Percentiles rank a stretch among this genome's conserved stretches.
Evolutionary conservation across 2,113 vertebrate genomes (phyloP).

Genomic region (Chiloscyllium plagiosum): DNA sequence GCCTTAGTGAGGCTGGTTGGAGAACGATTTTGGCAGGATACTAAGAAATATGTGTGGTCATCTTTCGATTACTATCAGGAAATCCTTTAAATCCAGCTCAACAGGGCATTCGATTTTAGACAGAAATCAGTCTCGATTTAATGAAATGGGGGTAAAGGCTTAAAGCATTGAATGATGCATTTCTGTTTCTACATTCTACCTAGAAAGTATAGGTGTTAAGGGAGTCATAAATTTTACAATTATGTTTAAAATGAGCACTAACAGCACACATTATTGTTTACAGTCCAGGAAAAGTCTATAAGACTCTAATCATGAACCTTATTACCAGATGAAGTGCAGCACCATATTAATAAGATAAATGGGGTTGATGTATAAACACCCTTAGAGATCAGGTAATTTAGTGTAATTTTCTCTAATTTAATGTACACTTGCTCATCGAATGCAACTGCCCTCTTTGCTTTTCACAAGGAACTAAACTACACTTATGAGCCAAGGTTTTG

Average conservation of each 20-base stretch:
- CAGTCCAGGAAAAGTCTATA: neutral
- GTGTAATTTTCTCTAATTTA: constrained; percentile 27
- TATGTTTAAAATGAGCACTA: neutral
- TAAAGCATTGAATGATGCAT: neutral
- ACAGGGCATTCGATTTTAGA: neutral
- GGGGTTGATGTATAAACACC: constrained; percentile 20
- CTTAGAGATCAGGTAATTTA: constrained; percentile 28
- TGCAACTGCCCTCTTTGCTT: neutral
- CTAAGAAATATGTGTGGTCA: neutral
- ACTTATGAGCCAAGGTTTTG: neutral
- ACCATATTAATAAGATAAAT: constrained; percentile 31
- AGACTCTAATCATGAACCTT: constrained; percentile 18
- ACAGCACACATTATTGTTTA: neutral
- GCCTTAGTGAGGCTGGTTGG: neutral
- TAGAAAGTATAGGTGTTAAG: neutral
- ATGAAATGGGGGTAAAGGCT: neutral
- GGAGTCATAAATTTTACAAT: neutral
- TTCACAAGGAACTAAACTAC: neutral
- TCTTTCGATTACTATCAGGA: neutral
- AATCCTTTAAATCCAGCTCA: neutral
- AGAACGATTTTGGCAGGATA: neutral
- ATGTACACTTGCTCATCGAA: constrained; percentile 8
- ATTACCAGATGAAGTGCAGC: constrained; percentile 24
- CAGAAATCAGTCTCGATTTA: neutral
- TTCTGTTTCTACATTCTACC: neutral